Percentiles rank a stretch among this genome's conserved stretches.
These are phyloP conservation scores for Lanius ludovicianus DNA, from an alignment of 2,113 vertebrate genomes.

Conservation along the genomic window DNA sequence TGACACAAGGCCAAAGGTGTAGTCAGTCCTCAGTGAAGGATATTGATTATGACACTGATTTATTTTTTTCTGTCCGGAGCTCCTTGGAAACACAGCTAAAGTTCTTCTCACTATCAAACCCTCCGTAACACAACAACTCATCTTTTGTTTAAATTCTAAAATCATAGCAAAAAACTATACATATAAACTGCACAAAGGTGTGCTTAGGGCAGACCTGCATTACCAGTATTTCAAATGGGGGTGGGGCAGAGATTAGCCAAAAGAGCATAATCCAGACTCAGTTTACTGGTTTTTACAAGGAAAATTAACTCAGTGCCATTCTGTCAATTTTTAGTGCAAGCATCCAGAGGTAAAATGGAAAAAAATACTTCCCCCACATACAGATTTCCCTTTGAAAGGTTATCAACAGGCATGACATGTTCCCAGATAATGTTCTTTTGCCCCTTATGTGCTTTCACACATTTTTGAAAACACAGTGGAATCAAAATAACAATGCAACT, in stretches of 20 bases:
- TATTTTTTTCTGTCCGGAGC: background rate
- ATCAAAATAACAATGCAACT: background rate
- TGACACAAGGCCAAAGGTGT: background rate
- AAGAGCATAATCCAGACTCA: background rate
- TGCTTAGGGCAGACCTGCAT: background rate
- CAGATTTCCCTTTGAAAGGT: background rate
- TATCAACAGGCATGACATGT: background rate
- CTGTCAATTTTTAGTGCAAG: background rate
- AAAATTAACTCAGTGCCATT: background rate
- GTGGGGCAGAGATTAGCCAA: background rate
- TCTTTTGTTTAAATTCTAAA: background rate
- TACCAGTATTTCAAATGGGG: background rate
- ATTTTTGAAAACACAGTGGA: constrained; percentile 26
- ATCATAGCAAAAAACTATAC: background rate
- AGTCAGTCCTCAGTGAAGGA: background rate
- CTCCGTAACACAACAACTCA: background rate
- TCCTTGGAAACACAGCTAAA: background rate
- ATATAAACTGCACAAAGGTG: background rate
- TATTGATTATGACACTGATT: background rate
- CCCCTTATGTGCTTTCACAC: background rate
- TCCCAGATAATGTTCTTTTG: background rate
- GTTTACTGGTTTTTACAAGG: background rate
- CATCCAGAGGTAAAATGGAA: background rate
- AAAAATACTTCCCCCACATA: background rate
- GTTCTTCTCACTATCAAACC: background rate